Evolutionary conservation across 2,797 vertebrate genomes (phyloP), one percentile per base, ranked within the genome.

Genomic region (Crocodylus rhombifer): DNA sequence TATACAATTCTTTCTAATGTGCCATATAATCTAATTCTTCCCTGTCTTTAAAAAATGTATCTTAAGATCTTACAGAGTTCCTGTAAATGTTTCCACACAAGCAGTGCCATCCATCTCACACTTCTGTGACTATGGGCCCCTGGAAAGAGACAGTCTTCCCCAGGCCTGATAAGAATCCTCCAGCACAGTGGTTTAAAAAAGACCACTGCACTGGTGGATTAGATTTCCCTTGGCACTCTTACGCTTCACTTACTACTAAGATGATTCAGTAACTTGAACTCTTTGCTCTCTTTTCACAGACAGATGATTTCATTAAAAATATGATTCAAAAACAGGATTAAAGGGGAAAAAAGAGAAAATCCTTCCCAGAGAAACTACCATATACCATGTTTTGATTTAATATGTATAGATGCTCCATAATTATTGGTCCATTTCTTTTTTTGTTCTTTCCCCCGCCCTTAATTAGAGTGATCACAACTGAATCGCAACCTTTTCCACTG

Each of bases 61-160:
- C 92, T 26, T 64, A 86, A 74, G 28, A 64, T 71, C 30, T 75
- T 61, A 36, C 80, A 64, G 65, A 94, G 28, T 84, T 87, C n/a
- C 15, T 77, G 20, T 77, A 76, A 80, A 1, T 75, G 16, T 86
- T 92, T 94, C 28, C 42, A 69, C 65, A 55, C 87, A 87, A 93
- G 64, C 26, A 76, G 82, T 85, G 93, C 97, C 97, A 97, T 98
- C 95, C 64, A 94, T 76, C 26, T 84, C 82, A 87, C 74, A 92
- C 55, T 60, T 91, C 63, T 57, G 51, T 62, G 23, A 88, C 69
- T 82, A 65, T 80, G 91, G 87, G 51, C n/a, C 56, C 36, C 3
- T 88, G 71, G 26, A 94, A 55, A 55, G n/a, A 95, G 89, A 69
- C 17, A n/a, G 7, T 63, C 20, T 10, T 86, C 56, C 51, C 88